Percentiles rank a stretch among this genome's conserved stretches.
phyloP scores from a whole-genome alignment of 2,113 vertebrate genomes.

The Oryzias curvinotus region DNA sequence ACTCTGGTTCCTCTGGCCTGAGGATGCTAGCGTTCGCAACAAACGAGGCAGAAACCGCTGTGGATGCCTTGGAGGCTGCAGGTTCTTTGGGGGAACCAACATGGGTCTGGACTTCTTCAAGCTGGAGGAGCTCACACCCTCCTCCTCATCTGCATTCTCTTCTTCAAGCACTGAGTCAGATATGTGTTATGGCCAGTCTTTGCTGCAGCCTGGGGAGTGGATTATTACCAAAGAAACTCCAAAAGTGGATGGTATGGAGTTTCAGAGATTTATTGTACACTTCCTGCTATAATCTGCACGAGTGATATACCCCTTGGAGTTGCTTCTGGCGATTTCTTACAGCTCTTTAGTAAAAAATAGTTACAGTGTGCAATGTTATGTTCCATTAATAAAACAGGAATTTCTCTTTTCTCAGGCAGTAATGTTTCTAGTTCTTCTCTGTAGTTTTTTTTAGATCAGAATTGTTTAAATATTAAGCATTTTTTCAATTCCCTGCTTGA shows the following conservation, averaged over 20 bases:
- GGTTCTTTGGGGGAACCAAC: conserved; percentile 91
- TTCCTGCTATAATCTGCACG: neutral
- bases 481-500: too few relatives aligned
- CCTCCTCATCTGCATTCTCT: conserved; percentile 91
- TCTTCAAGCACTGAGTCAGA: conserved; percentile 84
- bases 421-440: neutral
- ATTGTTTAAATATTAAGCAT: too few relatives aligned
- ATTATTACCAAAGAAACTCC: conserved; percentile 90
- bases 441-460: too few relatives aligned
- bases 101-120: conserved; percentile 91
- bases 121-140: conserved; percentile 91
- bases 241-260: conserved; percentile 84
- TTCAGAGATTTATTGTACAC: conserved; percentile 2
- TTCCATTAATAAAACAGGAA: neutral
- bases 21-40: conserved; percentile 81
- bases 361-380: neutral
- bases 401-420: neutral
- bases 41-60: conserved; percentile 91
- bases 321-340: conserved; percentile 1
- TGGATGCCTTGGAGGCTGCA: conserved; percentile 94
- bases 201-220: conserved; percentile 93
- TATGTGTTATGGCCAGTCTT: conserved; percentile 94
- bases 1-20: conserved; percentile 97
- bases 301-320: neutral
- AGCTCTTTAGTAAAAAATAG: neutral